Evolutionary conservation across 2,888 invertebrate species (phyloP).

Genomic region (Amorpha juglandis): DNA sequence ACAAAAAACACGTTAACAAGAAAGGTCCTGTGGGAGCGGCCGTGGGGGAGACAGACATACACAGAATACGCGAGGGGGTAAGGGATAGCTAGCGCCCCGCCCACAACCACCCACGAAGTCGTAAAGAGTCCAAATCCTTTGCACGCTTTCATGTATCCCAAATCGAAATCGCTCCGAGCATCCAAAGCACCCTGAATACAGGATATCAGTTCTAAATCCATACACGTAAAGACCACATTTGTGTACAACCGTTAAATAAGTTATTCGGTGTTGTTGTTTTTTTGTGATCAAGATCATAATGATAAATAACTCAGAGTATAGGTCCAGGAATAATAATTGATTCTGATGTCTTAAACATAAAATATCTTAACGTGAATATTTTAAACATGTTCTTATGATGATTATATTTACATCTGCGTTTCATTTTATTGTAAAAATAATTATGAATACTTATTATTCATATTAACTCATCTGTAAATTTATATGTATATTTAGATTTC

Average conservation of each 20-base stretch:
- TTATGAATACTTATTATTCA: constrained; percentile 10
- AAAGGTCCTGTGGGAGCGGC: constrained; percentile 83
- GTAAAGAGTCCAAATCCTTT: constrained; percentile 84
- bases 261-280: constrained; percentile 75
- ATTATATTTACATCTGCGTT: constrained; percentile 16
- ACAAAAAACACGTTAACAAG: constrained; percentile 82
- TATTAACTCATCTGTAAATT: background rate
- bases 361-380: constrained; percentile 62
- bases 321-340: constrained; percentile 80
- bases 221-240: constrained; percentile 59
- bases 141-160: constrained; percentile 83
- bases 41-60: constrained; percentile 61
- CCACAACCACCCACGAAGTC: constrained; percentile 83
- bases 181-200: constrained; percentile 49
- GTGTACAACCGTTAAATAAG: constrained; percentile 69
- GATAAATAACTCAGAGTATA: constrained; percentile 81
- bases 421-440: constrained; percentile 20
- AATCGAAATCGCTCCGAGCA: constrained; percentile 81
- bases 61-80: constrained; percentile 44
- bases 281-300: constrained; percentile 81
- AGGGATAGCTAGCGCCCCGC: constrained; percentile 71
- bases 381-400: constrained; percentile 31
- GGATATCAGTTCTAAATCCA: constrained; percentile 55
- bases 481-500: too few species aligned
- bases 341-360: constrained; percentile 83